Percentiles rank a stretch among this genome's conserved stretches.
Evolutionary conservation across 92 coral and sea anemone genomes (phyloP).

Genomic region (Porites lobata): DNA sequence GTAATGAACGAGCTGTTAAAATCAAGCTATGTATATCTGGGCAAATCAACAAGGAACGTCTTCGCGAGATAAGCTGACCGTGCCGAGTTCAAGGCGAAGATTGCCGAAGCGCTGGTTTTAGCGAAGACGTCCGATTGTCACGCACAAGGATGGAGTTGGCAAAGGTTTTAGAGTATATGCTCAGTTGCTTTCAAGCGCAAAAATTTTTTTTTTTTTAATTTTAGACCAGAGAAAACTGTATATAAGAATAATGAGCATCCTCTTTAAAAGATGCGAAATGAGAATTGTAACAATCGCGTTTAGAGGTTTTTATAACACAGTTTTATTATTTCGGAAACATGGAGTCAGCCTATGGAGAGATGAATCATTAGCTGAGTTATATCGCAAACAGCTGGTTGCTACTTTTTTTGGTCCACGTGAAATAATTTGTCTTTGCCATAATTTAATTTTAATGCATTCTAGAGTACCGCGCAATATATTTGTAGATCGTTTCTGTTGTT

Average conservation of each 20-base stretch:
- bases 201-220: background rate
- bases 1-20: constrained; percentile 34
- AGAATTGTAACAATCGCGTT: background rate
- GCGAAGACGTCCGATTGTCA: background rate
- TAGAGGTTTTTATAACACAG: background rate
- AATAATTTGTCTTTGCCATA: too few species aligned
- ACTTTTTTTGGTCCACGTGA: too few species aligned
- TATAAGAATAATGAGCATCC: constrained; percentile 11
- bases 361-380: background rate
- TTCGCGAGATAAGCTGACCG: background rate
- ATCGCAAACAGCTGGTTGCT: background rate
- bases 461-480: too few species aligned
- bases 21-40: constrained; percentile 6
- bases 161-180: background rate
- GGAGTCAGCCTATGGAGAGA: background rate
- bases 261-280: too few species aligned
- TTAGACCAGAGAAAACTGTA: constrained; percentile 21
- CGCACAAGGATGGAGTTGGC: background rate
- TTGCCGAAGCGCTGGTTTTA: constrained; percentile 10
- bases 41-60: background rate
- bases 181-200: background rate
- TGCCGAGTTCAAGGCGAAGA: constrained; percentile 22
- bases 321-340: background rate
- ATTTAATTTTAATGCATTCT: too few species aligned
- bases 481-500: background rate